Percentiles rank a stretch among this genome's conserved stretches.
Conservation (phyloP, 92 coral and sea anemone species). For the Actinostola sp. region DNA sequence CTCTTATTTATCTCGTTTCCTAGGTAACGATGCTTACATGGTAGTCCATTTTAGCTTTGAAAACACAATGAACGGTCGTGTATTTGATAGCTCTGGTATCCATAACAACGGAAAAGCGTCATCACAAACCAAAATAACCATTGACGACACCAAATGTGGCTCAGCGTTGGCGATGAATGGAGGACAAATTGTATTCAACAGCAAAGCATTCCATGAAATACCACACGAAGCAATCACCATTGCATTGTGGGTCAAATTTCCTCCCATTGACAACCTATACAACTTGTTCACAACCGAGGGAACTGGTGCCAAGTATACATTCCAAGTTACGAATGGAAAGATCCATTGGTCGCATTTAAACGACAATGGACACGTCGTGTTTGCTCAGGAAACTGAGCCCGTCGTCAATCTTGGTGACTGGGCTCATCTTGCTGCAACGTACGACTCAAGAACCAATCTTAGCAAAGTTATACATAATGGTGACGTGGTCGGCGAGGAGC, state of each 20-base stretch:
- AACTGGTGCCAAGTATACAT: conserved; percentile 81
- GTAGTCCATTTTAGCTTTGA: conserved; percentile 85
- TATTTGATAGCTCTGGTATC: conserved; percentile 79
- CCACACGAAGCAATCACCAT: conserved; percentile 91
- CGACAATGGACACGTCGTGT: conserved; percentile 67
- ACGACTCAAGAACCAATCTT: conserved; percentile 81
- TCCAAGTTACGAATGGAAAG: conserved; percentile 68
- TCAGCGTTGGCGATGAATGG: conserved; percentile 79
- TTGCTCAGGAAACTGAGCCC: conserved; percentile 78
- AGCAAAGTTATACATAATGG: conserved; percentile 88
- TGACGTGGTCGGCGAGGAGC: conserved; percentile 66
- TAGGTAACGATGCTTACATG: conserved; percentile 78
- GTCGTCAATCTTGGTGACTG: conserved; percentile 79
- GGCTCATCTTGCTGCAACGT: conserved; percentile 90
- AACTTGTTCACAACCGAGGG: conserved; percentile 86
- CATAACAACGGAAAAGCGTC: conserved; percentile 71
- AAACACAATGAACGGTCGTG: conserved; percentile 38
- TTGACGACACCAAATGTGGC: conserved; percentile 79
- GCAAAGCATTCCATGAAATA: conserved; percentile 60
- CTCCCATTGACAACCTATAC: conserved; percentile 57
- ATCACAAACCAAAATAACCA: conserved; percentile 55
- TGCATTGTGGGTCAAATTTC: conserved; percentile 85
- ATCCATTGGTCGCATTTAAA: conserved; percentile 91
- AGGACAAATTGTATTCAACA: conserved; percentile 73
- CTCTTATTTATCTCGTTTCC: background rate